Percentiles rank a stretch among this genome's conserved stretches.
These are phyloP conservation scores for Gisinianus flammeolus DNA, from an alignment of 2,888 invertebrate species.

Conservation along the genomic window DNA sequence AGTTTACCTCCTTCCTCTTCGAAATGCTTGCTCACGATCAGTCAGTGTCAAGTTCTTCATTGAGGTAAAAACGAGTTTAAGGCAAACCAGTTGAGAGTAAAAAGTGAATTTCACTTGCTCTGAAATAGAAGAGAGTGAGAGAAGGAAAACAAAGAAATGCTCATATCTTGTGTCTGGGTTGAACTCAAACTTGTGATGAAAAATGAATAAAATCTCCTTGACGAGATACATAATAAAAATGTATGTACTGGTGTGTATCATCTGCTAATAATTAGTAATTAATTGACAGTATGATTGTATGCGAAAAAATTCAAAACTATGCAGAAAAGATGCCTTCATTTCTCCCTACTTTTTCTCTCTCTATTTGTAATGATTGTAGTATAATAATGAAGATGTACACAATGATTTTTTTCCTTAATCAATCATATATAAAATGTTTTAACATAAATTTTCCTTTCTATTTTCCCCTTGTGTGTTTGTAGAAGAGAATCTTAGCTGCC, in stretches of 20 bases:
- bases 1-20: neutral
- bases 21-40: neutral
- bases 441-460: neutral
- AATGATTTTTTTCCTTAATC: constrained; percentile 16
- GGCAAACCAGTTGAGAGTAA: constrained; percentile 34
- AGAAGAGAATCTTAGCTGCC: constrained; percentile 32
- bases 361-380: neutral
- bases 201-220: too few relatives aligned
- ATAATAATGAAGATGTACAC: too few relatives aligned
- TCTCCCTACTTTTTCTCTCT: neutral
- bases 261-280: neutral
- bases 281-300: neutral
- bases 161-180: neutral
- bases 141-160: neutral
- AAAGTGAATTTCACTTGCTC: constrained; percentile 23
- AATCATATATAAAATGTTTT: constrained; percentile 10
- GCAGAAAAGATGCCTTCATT: neutral
- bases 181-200: neutral
- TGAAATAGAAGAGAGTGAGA: too few relatives aligned
- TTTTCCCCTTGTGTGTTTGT: constrained; percentile 19
- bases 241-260: neutral
- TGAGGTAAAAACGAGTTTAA: constrained; percentile 32
- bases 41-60: constrained; percentile 27
- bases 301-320: too few relatives aligned
- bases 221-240: neutral